Evolutionary conservation across 2,797 vertebrate genomes (phyloP), one percentile per base, ranked within the genome.

Genomic region (Rhinogobio ventralis): DNA sequence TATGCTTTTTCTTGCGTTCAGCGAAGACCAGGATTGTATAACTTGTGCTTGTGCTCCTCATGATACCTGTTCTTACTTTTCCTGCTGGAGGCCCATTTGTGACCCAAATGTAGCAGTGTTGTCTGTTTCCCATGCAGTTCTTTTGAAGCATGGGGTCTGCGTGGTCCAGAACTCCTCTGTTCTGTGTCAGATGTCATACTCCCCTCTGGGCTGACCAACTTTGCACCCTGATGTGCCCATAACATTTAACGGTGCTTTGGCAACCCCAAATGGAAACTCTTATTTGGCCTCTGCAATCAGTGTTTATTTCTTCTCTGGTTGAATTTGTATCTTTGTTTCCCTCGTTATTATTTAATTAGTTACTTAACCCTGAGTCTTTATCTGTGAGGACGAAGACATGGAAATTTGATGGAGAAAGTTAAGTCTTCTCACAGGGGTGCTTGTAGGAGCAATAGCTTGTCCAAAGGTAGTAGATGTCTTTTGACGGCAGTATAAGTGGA

Each of bases 171-270:
- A 92, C 85, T 90, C 94, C 92, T 93, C 95, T 95, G 95, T 91
- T 90, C 93, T 95, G 93, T 95, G 94, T 96, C 94, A 94, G 91
- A 95, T 95, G 95, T 95, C 95, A 92, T 94, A 90, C 92, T 94
- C 93, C 93, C 92, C 84, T 86, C 93, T 93, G 94, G 90, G 93
- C 92, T 94, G 94, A 95, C 94, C 95, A 94, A 91, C 92, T 90
- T 87, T 89, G 92, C 90, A 72, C 83, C 94, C 94, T 92, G 88
- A 93, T 95, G 95, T 93, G 94, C 94, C 94, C 93, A 93, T 95
- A 96, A 95, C 93, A 93, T 96, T 95, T 95, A 95, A 96, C 93
- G 93, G 92, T 90, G 89, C 91, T 92, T 94, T 96, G 95, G 95
- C 94, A 94, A 94, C 93, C 90, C 85, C 85, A 85, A 90, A 92